Conservation (phyloP, 2,113 vertebrate genomes). For the Megaceryle torquata region DNA sequence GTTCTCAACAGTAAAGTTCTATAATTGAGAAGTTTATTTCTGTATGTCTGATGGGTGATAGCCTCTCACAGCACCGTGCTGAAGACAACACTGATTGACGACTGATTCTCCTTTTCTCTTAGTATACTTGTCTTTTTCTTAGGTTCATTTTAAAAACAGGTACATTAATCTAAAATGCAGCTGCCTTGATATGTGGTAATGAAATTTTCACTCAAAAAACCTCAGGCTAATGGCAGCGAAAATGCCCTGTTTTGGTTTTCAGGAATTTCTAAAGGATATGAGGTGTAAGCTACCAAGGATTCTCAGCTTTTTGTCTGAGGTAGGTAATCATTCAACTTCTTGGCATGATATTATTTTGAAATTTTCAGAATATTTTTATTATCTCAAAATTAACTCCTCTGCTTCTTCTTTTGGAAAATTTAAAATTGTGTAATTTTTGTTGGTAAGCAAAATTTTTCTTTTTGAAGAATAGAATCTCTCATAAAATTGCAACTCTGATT, state of each 20-base stretch:
- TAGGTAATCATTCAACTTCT: neutral
- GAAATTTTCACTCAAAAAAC: neutral
- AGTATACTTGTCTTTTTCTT: neutral
- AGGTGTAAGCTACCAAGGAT: neutral
- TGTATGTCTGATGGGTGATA: neutral
- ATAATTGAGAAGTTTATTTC: neutral
- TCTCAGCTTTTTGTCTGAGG: neutral
- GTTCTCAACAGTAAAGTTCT: neutral
- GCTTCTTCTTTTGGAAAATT: neutral
- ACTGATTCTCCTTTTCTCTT: neutral
- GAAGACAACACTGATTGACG: neutral
- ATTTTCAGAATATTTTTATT: neutral
- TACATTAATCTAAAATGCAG: neutral
- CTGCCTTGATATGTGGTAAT: neutral
- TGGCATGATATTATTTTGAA: neutral
- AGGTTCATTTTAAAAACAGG: neutral
- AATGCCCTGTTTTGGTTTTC: neutral
- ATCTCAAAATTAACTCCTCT: neutral
- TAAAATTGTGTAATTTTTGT: neutral
- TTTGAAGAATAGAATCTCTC: neutral
- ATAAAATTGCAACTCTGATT: neutral
- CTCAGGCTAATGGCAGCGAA: neutral
- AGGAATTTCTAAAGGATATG: neutral
- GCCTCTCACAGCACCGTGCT: neutral
- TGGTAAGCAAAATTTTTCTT: neutral